These are phyloP conservation scores for Balaenoptera acutorostrata DNA, from an alignment of 2,113 vertebrate species.

Conservation along the genomic window DNA sequence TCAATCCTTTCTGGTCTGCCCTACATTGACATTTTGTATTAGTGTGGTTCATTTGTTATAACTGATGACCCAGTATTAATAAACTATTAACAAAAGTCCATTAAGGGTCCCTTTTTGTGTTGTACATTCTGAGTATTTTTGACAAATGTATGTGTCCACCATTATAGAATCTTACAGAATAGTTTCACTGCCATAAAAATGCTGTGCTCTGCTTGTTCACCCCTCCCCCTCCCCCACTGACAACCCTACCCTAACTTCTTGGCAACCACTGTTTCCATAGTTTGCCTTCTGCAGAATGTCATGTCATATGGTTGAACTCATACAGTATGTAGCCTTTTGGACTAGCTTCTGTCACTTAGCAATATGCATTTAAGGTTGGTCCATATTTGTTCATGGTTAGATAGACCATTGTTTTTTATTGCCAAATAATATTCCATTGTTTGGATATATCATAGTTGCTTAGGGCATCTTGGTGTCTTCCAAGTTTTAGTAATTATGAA, in stretches of 20 bases:
- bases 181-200: background rate
- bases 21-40: background rate
- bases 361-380: background rate
- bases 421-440: background rate
- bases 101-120: background rate
- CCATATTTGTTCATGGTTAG: background rate
- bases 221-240: too few relatives aligned
- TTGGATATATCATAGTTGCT: background rate
- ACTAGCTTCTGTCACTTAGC: background rate
- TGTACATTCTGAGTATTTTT: background rate
- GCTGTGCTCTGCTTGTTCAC: background rate
- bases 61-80: background rate
- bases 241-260: background rate
- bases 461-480: background rate
- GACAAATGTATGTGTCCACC: too few relatives aligned
- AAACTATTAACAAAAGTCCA: background rate
- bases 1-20: background rate
- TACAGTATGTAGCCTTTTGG: background rate
- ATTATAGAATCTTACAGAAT: background rate
- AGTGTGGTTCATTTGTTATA: background rate
- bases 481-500: background rate
- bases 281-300: background rate
- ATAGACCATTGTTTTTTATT: background rate
- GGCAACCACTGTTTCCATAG: background rate
- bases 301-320: background rate